Evolutionary conservation across 2,113 vertebrate species (phyloP).

Genomic region (Hippocampus zosterae): DNA sequence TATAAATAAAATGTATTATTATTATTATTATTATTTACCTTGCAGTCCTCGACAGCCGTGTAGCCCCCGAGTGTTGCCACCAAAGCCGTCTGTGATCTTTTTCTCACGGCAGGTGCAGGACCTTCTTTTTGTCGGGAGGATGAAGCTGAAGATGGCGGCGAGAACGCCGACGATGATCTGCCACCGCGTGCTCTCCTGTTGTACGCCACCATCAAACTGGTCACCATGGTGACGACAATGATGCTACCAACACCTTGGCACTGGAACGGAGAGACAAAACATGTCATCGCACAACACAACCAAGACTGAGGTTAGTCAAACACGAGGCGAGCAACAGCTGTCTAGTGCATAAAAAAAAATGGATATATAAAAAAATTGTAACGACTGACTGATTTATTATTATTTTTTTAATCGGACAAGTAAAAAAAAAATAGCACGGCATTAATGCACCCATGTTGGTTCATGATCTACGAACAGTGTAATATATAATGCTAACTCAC

Average conservation of each 20-base stretch:
- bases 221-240: slow-evolving; percentile 83
- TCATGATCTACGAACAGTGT: background rate
- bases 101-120: slow-evolving; percentile 6
- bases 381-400: too few species aligned
- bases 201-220: slow-evolving; percentile 86
- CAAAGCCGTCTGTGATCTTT: slow-evolving; percentile 3
- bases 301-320: background rate
- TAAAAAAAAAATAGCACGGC: too few species aligned
- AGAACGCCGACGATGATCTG: slow-evolving; percentile 12
- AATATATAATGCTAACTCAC: background rate
- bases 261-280: slow-evolving; percentile 53
- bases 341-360: too few species aligned
- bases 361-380: too few species aligned
- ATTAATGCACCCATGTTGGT: too few species aligned
- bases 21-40: too few species aligned
- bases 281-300: background rate
- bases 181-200: slow-evolving; percentile 58
- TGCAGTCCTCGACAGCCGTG: slow-evolving; percentile 79
- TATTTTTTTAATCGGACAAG: too few species aligned
- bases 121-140: slow-evolving; percentile 15
- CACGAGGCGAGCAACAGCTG: background rate
- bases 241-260: slow-evolving; percentile 83
- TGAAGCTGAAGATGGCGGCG: background rate
- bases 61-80: slow-evolving; percentile 73
- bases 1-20: too few species aligned